Evolutionary conservation across 1,140 invertebrate genomes (phyloP), one percentile per base, ranked within the genome.

Genomic region (Heliconius melpomene): DNA sequence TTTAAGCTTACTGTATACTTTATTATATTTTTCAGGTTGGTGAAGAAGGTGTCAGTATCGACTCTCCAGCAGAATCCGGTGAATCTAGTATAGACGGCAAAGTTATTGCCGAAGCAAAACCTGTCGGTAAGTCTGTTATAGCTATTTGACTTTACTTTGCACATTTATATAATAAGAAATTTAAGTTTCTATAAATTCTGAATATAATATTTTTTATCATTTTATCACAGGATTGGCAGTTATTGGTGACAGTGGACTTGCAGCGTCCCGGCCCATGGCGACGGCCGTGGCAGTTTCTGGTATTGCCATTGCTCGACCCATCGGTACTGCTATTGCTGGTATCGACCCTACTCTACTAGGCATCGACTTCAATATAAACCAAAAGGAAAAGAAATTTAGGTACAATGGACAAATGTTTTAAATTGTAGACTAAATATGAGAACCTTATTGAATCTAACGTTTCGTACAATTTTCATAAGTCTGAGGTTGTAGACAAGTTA

Each of bases 241-340:
- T 32, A 93, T 95, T n/a, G 96, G 96, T n/a, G 94, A 95, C 72
- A 95, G 95, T 18, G 97, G 97, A 16, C 94, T 97, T 23, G 97
- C 97, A 32, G 96, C 96, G 1, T 96, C 96, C 18, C 96, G 96
- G 85, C 97, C 97, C 0, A 91, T 96, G 50, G 97, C 95, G 0
- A 96, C 96, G 5, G 96, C 97, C 0, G 95, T 97, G 1, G 96
- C 96, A 0, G 95, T 95, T 1, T 95, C 95, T 46, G 96, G 97
- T 1, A 89, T 97, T 13, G 96, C 97, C 2, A 93, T 97, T 1
- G 95, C 96, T 0, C 93, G 96, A 16, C 97, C 97, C 3, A 94
- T 97, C 3, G 96, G 95, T 26, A 97, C 96, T 0, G 96, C 97
- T 18, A 96, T 97, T 13, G 96, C 97, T 16, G 96, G 97, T 2